These are phyloP conservation scores for Glossosoma conforme DNA, from an alignment of 1,140 invertebrate species.

Conservation along the genomic window DNA sequence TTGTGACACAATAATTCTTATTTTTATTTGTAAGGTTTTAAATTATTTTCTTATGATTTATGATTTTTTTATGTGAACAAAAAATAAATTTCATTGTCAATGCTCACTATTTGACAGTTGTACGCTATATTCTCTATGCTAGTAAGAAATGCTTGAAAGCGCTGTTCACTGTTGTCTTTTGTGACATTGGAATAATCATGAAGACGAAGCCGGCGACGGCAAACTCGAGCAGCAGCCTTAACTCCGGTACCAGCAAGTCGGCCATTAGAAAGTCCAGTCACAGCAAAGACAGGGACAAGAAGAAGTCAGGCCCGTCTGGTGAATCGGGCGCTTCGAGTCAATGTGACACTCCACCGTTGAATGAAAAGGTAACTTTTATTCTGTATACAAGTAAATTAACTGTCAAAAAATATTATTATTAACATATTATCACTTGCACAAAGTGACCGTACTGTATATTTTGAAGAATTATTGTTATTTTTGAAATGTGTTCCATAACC, in stretches of 20 bases:
- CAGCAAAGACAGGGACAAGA: conserved; percentile 40
- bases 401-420: too few relatives aligned
- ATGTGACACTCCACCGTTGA: conserved; percentile 46
- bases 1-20: not conserved
- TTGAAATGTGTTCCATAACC: too few relatives aligned
- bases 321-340: conserved; percentile 47
- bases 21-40: conserved; percentile 2
- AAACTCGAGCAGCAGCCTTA: conserved; percentile 7
- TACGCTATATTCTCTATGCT: too few relatives aligned
- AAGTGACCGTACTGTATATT: too few relatives aligned
- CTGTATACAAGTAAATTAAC: conserved; percentile 3
- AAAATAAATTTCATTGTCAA: conserved; percentile 4
- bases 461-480: too few relatives aligned
- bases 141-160: not conserved
- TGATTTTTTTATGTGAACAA: too few relatives aligned
- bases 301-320: conserved; percentile 34
- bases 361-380: conserved; percentile 41
- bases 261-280: conserved; percentile 10
- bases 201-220: conserved; percentile 15
- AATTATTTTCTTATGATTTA: too few relatives aligned
- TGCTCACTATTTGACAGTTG: conserved; percentile 6
- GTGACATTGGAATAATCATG: conserved; percentile 5
- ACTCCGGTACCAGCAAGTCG: conserved; percentile 15
- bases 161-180: not conserved
- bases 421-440: too few relatives aligned